Evolutionary conservation across 2,797 vertebrate species (phyloP), one percentile per base, ranked within the genome.

Genomic region (Sebastes goodei): DNA sequence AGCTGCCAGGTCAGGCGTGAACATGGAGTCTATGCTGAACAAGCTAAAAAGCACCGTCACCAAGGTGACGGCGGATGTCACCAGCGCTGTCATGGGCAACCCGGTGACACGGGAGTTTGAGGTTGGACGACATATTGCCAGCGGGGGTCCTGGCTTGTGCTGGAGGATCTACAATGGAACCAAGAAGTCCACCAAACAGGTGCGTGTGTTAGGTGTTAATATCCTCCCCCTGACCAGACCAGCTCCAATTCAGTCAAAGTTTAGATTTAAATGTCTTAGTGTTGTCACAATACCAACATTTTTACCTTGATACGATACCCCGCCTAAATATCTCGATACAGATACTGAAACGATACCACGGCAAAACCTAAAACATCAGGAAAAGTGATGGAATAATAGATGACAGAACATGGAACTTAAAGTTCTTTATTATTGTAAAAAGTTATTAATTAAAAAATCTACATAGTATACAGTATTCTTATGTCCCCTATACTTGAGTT

Each of bases 161-260:
- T 99, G 99, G 99, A 99, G 98, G 93, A 98, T 99, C 90, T 99
- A 99, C 92, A 97, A 99, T 82, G 99, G 99, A 86, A 98, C 96
- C 60, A 99, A 99, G 91, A 99, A 99, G 85, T 99, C 99, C 81
- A 99, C 99, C 61, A 99, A 99, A 91, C 99, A 99, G 97, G 98
- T 99, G 49, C 12, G 20, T 52, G 49, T 52, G 49, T 65, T 81
- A 95, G 91, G 61, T 63, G 30, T 83, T 38, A 4, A 23, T 29
- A 14, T 49, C 20, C 8, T 9, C 7, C 15, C 20, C 14, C 46
- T 29, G 20, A 42, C 12, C 46, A 21, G 17, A 42, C 10, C 0
- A 25, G n/a, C 10, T 66, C 49, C 2, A n/a, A 14, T 20, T 78
- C 32, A 49, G 15, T n/a, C 23, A n/a, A 46, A 21, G 12, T 53